A percentile compares a stretch with the other conserved stretches of the same genome.
These are phyloP conservation scores for Narcine bancroftii DNA, from an alignment of 2,113 vertebrate genomes.

Conservation along the genomic window DNA sequence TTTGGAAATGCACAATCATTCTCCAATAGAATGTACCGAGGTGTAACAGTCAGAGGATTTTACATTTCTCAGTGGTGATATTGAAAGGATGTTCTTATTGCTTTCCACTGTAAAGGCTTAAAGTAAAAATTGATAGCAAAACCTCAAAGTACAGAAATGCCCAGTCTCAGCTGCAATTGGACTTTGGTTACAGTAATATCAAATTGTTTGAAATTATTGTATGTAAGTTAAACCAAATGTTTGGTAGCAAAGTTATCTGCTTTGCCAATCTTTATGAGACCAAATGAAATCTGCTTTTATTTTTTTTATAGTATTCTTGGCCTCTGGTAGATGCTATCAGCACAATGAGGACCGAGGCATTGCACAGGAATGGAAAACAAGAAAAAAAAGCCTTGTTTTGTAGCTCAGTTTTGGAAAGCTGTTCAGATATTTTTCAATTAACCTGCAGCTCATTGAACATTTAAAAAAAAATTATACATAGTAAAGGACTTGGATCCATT, in stretches of 20 bases:
- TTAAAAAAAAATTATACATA: not conserved
- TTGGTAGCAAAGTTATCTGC: not conserved
- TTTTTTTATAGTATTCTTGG: not conserved
- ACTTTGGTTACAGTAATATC: not conserved
- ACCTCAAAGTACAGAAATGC: not conserved
- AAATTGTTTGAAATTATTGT: not conserved
- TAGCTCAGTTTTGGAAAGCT: not conserved
- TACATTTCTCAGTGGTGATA: no score
- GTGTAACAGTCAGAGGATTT: not conserved
- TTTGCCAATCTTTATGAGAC: not conserved
- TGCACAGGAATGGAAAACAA: not conserved
- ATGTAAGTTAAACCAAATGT: slow-evolving; percentile 9
- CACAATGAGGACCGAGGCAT: not conserved
- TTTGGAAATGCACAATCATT: not conserved
- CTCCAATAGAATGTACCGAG: not conserved
- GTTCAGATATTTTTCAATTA: not conserved
- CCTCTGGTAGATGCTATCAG: not conserved
- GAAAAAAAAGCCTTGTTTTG: not conserved
- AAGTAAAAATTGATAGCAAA: not conserved
- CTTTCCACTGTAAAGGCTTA: not conserved
- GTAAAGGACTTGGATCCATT: not conserved
- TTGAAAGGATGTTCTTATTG: no score
- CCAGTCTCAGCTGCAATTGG: not conserved
- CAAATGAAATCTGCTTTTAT: not conserved
- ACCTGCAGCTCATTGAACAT: not conserved